Percentiles rank a stretch among this genome's conserved stretches.
These are phyloP conservation scores for Psophia crepitans DNA, from an alignment of 2,113 vertebrate genomes.

Conservation along the genomic window DNA sequence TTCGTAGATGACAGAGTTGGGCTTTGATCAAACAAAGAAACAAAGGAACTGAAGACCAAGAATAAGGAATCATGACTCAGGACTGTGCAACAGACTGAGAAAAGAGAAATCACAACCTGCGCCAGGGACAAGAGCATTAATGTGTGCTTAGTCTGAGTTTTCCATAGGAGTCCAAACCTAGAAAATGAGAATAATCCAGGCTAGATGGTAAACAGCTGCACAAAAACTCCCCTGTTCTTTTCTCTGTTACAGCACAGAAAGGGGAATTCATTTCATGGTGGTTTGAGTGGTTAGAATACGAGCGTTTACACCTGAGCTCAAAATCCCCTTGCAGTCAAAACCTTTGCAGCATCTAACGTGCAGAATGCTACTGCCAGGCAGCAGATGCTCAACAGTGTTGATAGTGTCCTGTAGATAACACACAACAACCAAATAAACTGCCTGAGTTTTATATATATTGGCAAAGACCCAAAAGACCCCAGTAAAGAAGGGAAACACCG, in stretches of 20 bases:
- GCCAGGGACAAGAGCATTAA: neutral
- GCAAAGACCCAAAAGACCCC: neutral
- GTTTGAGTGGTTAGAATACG: neutral
- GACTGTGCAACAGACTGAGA: neutral
- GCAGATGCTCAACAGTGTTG: neutral
- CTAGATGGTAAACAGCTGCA: neutral
- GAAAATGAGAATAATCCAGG: neutral
- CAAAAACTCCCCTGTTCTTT: neutral
- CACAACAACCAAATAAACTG: neutral
- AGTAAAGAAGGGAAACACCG: neutral
- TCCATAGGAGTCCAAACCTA: neutral
- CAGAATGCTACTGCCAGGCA: neutral
- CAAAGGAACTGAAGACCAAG: neutral
- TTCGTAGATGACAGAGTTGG: neutral
- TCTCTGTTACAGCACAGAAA: neutral
- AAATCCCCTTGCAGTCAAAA: neutral
- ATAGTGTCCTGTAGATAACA: neutral
- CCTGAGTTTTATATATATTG: neutral
- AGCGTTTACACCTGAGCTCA: neutral
- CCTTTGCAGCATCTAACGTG: neutral
- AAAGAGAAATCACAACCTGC: neutral
- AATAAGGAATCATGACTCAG: neutral
- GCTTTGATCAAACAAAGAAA: conserved; percentile 26
- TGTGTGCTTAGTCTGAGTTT: neutral
- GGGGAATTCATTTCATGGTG: neutral